Conservation (phyloP, 2,888 invertebrate genomes). For the Pollenia angustigena region DNA sequence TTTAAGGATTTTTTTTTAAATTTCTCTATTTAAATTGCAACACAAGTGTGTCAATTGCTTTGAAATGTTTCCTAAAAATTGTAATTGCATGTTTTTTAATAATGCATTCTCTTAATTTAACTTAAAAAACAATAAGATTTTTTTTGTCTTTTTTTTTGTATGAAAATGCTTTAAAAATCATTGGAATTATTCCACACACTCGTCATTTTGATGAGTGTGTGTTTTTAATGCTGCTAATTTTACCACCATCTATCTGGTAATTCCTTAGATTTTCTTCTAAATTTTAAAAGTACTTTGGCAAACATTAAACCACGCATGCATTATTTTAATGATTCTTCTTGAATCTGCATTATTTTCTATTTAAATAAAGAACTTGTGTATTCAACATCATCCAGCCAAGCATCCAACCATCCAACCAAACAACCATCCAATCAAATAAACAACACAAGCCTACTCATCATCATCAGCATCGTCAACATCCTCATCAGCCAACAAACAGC, state of each 20-base stretch:
- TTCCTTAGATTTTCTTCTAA: slow-evolving; percentile 54
- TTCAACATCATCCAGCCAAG: slow-evolving; percentile 48
- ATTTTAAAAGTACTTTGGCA: slow-evolving; percentile 54
- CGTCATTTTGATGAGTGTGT: slow-evolving; percentile 41
- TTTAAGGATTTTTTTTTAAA: background rate
- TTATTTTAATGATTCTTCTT: slow-evolving; percentile 68
- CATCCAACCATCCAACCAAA: slow-evolving; percentile 19
- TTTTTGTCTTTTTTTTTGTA: slow-evolving; percentile 24
- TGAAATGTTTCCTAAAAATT: slow-evolving; percentile 1
- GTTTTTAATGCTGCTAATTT: slow-evolving; percentile 67
- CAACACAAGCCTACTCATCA: slow-evolving; percentile 41
- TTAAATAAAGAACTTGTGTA: slow-evolving; percentile 61
- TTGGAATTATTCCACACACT: slow-evolving; percentile 58
- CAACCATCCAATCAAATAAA: slow-evolving; percentile 49
- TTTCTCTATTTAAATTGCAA: background rate
- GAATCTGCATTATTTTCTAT: slow-evolving; percentile 64
- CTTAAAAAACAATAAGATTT: slow-evolving; percentile 43
- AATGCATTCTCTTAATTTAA: slow-evolving; percentile 35
- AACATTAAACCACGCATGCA: slow-evolving; percentile 68
- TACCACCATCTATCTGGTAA: slow-evolving; percentile 60
- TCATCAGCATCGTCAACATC: slow-evolving; percentile 16
- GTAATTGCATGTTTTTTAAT: slow-evolving; percentile 5
- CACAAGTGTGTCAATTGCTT: slow-evolving; percentile 65
- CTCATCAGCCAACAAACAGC: slow-evolving; percentile 41
- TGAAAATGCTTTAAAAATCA: slow-evolving; percentile 55